phyloP scores from a whole-genome alignment of 2,888 invertebrate genomes.

The Coleophora flavipennella region DNA sequence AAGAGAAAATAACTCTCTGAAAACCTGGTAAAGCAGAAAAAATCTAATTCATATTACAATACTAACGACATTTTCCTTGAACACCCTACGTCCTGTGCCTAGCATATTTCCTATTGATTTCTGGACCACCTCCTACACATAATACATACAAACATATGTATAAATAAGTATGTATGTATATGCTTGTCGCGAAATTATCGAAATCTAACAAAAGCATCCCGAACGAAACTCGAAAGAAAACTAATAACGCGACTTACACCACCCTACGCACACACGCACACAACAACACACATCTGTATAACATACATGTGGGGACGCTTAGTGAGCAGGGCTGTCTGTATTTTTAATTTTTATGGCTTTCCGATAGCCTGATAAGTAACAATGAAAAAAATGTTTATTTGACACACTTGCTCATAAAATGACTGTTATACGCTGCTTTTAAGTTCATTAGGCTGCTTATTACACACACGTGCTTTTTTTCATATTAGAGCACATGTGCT shows the following conservation, averaged over 20 bases:
- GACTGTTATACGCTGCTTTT: too few species aligned
- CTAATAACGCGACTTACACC: slow-evolving; percentile 68
- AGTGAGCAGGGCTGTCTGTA: slow-evolving; percentile 1
- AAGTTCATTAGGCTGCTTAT: too few species aligned
- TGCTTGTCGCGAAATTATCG: slow-evolving; percentile 67
- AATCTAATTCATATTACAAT: too few species aligned
- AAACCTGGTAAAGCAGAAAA: too few species aligned
- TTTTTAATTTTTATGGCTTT: background rate
- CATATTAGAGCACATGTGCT: too few species aligned
- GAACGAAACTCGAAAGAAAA: slow-evolving; percentile 64
- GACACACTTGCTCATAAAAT: too few species aligned
- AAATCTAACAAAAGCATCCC: slow-evolving; percentile 71
- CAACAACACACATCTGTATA: slow-evolving; percentile 6
- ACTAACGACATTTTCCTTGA: too few species aligned
- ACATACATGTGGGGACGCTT: slow-evolving; percentile 10
- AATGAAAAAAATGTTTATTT: too few species aligned
- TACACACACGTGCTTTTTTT: too few species aligned
- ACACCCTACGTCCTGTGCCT: too few species aligned
- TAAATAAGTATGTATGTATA: background rate
- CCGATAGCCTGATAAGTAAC: background rate
- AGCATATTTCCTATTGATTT: slow-evolving; percentile 35
- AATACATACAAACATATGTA: background rate
- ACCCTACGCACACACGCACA: slow-evolving; percentile 28
- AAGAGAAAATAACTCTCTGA: too few species aligned
- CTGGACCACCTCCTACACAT: slow-evolving; percentile 27